These are phyloP conservation scores for Onychostoma macrolepis DNA, from an alignment of 2,113 vertebrate species.

Conservation along the genomic window DNA sequence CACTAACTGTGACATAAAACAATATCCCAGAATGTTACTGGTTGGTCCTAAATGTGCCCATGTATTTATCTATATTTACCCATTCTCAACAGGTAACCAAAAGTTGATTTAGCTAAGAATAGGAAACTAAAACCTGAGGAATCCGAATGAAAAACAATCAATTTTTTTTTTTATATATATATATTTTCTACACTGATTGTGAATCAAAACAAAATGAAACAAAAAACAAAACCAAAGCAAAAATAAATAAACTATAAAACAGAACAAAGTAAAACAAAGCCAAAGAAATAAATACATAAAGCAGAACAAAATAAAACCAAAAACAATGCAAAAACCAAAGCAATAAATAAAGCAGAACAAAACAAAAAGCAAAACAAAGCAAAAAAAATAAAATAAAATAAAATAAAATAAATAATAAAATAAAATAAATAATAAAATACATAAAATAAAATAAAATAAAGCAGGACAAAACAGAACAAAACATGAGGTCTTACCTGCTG, in stretches of 20 bases:
- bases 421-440: no score
- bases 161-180: not conserved
- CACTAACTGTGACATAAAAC: constrained; percentile 4
- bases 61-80: not conserved
- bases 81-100: not conserved
- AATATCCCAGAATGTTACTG: not conserved
- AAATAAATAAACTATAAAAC: no score
- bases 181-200: not conserved
- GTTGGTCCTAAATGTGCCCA: not conserved
- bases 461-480: not conserved
- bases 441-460: no score
- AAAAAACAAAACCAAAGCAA: no score
- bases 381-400: not conserved
- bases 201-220: not conserved
- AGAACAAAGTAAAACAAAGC: no score
- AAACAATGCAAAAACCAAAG: no score
- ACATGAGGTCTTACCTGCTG: constrained; percentile 83
- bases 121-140: not conserved
- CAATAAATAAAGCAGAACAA: not conserved
- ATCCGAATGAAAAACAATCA: not conserved
- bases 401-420: no score
- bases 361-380: not conserved
- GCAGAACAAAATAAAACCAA: no score
- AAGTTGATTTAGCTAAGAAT: not conserved
- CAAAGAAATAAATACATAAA: no score